Evolutionary conservation across 2,113 vertebrate genomes (phyloP), one percentile per base, ranked within the genome.

Genomic region (Physeter macrocephalus): DNA sequence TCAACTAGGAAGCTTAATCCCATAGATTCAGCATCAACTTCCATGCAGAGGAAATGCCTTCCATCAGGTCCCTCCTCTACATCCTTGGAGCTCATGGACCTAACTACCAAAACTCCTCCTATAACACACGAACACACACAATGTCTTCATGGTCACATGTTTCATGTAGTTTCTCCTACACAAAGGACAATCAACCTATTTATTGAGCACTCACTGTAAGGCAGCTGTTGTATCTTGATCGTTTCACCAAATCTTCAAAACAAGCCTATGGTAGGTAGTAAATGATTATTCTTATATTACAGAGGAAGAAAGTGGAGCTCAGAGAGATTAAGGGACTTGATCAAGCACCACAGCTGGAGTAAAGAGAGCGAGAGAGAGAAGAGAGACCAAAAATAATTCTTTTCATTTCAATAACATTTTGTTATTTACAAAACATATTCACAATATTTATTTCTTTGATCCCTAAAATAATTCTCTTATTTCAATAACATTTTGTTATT

Each of bases 371-470:
- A 59, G 12, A 72, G 11, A 29, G 20, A n/a, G 7, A 72, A 41
- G 52, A 52, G 18, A 54, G 8, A 69, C 15, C 27, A 74, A 96
- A 93, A 93, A 75, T 59, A 61, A n/a, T 34, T 82, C 3, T 57
- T 46, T 80, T 59, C 71, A 92, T 87, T 94, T 96, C 46, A 82
- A 54, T n/a, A 96, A 90, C 8, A 72, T 71, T 69, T 87, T 88
- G 8, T 15, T 61, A 0, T 75, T 93, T 88, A 57, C 2, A 91
- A 96, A 92, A 59, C 13, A 82, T 27, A 71, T 29, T 85, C 52
- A 61, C 34, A 88, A 64, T 72, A 41, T 52, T 96, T 67, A 72
- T 49, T 96, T 87, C 20, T 71, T 66, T 93, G 25, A 29, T 62
- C 75, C 13, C 52, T 77, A 88, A 92, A 57, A 89, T 87, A 80